Conservation (phyloP, 2,797 vertebrate genomes). For the Pipistrellus pipistrellus region DNA sequence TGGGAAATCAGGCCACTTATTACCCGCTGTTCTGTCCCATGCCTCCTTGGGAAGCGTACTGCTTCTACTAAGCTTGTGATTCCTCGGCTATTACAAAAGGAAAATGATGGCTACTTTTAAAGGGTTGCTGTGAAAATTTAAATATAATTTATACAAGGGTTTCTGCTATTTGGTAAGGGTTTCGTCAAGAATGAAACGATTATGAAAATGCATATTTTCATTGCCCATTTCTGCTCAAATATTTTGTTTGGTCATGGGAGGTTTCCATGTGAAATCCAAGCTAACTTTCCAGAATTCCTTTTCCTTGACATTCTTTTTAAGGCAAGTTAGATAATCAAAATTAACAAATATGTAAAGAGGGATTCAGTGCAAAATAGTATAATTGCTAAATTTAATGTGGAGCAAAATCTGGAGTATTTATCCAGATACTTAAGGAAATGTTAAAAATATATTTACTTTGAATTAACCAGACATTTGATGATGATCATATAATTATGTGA, state of each 20-base stretch:
- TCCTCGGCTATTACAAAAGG: background rate
- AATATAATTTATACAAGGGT: background rate
- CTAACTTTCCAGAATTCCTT: background rate
- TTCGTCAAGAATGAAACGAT: background rate
- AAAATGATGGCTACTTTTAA: background rate
- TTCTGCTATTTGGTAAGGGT: background rate
- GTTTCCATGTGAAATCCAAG: background rate
- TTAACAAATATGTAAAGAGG: background rate
- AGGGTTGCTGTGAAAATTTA: background rate
- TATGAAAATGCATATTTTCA: conserved; percentile 14
- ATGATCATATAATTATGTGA: conserved; percentile 41
- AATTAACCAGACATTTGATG: conserved; percentile 42
- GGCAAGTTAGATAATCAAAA: background rate
- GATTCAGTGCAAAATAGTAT: background rate
- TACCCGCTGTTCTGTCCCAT: fast-evolving
- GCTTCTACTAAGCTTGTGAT: background rate
- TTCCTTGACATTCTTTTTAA: conserved; percentile 13
- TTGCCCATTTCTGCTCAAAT: background rate
- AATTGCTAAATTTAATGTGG: background rate
- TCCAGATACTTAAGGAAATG: conserved; percentile 18
- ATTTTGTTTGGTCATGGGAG: background rate
- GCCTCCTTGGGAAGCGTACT: background rate
- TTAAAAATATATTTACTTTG: conserved; percentile 33
- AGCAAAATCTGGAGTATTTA: conserved; percentile 27
- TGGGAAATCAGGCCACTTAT: background rate